A percentile compares a stretch with the other conserved stretches of the same genome.
Conservation (phyloP, 2,797 vertebrate genomes). For the Pangasius macronema region DNA sequence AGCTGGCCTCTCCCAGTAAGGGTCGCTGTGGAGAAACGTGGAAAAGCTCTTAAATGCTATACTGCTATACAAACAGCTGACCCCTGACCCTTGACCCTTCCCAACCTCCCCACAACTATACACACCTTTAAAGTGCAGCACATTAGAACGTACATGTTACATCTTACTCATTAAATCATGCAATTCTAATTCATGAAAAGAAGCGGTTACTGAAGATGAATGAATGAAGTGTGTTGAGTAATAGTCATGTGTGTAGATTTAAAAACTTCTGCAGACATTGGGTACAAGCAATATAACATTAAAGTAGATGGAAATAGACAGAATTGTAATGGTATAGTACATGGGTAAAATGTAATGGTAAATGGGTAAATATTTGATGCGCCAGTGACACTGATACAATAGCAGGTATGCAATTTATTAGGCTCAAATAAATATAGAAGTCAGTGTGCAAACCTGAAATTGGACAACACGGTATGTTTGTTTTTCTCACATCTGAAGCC, state of each 20-base stretch:
- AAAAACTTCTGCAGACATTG: not conserved
- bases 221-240: not conserved
- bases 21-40: slow-evolving; percentile 78
- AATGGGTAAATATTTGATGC: not conserved
- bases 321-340: not conserved
- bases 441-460: slow-evolving; percentile 19
- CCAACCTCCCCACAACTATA: slow-evolving; percentile 42
- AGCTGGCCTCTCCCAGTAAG: slow-evolving; percentile 83
- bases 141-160: slow-evolving; percentile 6
- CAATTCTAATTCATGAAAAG: not conserved
- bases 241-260: not conserved
- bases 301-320: not conserved
- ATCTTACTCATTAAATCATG: slow-evolving; percentile 17
- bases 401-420: not conserved
- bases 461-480: slow-evolving; percentile 1
- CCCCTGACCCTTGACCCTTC: slow-evolving; percentile 40
- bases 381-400: not conserved
- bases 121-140: slow-evolving; percentile 35
- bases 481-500: slow-evolving; percentile 23
- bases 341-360: too few species aligned
- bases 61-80: slow-evolving; percentile 48
- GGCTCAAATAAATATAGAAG: not conserved
- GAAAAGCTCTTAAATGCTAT: slow-evolving; percentile 64
- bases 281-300: not conserved
- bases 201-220: not conserved